Evolutionary conservation across 35 echinoderm and acorn worm genomes (phyloP).

Genomic region (Chiridota heheva): DNA sequence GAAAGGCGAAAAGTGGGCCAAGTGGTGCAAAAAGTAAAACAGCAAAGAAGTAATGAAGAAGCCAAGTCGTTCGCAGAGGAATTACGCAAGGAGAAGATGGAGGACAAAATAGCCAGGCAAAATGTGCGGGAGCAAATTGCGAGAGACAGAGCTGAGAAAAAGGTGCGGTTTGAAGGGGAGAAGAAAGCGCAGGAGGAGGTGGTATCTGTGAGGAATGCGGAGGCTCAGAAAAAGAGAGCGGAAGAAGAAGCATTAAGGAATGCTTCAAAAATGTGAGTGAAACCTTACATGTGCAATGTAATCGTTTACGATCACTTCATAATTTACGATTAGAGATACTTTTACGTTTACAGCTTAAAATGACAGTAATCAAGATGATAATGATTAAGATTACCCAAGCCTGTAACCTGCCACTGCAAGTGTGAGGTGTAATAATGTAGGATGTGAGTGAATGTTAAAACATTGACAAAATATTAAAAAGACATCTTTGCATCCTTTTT

Average conservation of each 20-base stretch:
- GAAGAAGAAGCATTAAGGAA: conserved; percentile 3
- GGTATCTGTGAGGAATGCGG: conserved; percentile 31
- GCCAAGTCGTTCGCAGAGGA: conserved; percentile 50
- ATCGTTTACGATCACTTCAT: too few species aligned
- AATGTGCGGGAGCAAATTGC: conserved; percentile 77
- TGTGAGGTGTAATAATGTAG: too few species aligned
- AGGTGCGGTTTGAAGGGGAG: conserved; percentile 52
- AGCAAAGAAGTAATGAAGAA: conserved; percentile 44
- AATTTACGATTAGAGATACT: neutral
- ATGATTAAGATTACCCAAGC: too few species aligned
- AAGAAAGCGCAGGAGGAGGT: conserved; percentile 49
- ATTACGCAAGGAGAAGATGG: conserved; percentile 64
- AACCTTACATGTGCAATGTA: neutral
- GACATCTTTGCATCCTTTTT: too few species aligned
- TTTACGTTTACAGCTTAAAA: too few species aligned
- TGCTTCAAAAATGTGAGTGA: neutral
- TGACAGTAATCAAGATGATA: too few species aligned
- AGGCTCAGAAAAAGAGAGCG: conserved; percentile 20
- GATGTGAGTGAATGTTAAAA: too few species aligned
- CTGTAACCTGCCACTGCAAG: too few species aligned
- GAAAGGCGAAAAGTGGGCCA: conserved; percentile 85
- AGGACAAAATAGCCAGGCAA: conserved; percentile 67
- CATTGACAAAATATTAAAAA: too few species aligned
- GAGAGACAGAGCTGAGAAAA: conserved; percentile 77
- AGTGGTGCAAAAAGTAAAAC: conserved; percentile 55